Evolutionary conservation across 2,797 vertebrate species (phyloP), one percentile per base, ranked within the genome.

Genomic region (Sternarchorhynchus goeldii): DNA sequence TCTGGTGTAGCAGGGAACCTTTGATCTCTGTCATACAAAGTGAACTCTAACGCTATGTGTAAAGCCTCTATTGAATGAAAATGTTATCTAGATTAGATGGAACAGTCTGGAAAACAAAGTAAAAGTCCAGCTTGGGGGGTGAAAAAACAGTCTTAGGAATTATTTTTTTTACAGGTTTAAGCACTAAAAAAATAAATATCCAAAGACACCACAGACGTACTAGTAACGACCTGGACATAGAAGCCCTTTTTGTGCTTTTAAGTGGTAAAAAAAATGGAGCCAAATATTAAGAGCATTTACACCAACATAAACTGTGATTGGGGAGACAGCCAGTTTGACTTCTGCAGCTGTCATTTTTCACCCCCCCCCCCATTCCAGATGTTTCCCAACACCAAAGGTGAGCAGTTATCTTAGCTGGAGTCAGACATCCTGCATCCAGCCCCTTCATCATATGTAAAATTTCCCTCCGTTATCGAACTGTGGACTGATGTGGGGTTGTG

Each of bases 401-500:
- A 29, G 25, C 41, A 68, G 8, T 20, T 53, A 25, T 21, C 39
- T 77, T 18, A 62, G n/a, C 12, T 21, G 17, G 17, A 53, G 45
- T 34, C 45, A 64, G 73, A 71, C 50, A 64, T 63, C 16, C 25
- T 64, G 53, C 53, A 25, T 36, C 29, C 10, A 34, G 20, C 45
- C 29, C 6, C 31, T 62, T 74, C 20, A 31, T 59, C 31, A 25
- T 29, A 31, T 62, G 25, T 34, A 56, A 8, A 63, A n/a, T 57
- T 14, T 66, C 50, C 57, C 59, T 72, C 45, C 39, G 36, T 39
- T 82, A 32, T 36, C 31, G 20, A 29, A 64, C 16, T 60, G 59
- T 31, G 36, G 45, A 39, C 69, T 64, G 45, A 25, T 29, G 64
- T 60, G 75, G 68, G 68, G 72, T 57, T 39, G 59, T 53, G 59